A percentile compares a stretch with the other conserved stretches of the same genome.
Conservation (phyloP, 2,797 vertebrate species). For the Dendrocincla fuliginosa region DNA sequence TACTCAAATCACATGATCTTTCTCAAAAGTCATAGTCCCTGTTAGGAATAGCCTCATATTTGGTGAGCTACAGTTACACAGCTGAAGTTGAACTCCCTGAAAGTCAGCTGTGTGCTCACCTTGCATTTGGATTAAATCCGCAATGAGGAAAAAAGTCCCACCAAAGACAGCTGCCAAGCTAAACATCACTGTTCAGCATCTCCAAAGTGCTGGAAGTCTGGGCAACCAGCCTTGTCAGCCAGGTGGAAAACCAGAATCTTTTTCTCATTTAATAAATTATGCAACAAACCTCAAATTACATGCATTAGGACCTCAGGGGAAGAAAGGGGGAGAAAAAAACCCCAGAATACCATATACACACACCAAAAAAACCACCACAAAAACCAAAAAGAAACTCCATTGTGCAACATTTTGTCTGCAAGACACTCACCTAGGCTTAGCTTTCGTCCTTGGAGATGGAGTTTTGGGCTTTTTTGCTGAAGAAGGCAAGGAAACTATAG, state of each 20-base stretch:
- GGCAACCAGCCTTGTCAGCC: background rate
- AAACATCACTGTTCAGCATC: background rate
- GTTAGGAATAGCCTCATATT: background rate
- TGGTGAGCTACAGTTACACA: background rate
- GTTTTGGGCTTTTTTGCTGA: background rate
- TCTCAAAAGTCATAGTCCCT: background rate
- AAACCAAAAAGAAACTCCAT: too few species aligned
- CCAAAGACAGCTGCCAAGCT: background rate
- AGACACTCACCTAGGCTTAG: slow-evolving; percentile 59
- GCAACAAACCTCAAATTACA: background rate
- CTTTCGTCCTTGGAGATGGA: background rate
- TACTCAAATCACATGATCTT: background rate
- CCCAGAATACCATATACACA: background rate
- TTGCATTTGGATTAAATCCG: background rate
- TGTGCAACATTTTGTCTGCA: accelerated
- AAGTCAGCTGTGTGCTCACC: background rate
- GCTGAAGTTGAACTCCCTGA: background rate
- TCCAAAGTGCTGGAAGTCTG: background rate
- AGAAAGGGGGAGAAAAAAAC: background rate
- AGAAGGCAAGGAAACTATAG: slow-evolving; percentile 4
- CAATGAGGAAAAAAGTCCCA: accelerated
- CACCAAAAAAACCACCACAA: too few species aligned
- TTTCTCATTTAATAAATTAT: background rate
- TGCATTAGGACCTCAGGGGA: background rate
- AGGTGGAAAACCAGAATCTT: background rate